A percentile compares a stretch with the other conserved stretches of the same genome.
These are phyloP conservation scores for Tuta absoluta DNA, from an alignment of 2,888 invertebrate genomes.

Conservation along the genomic window DNA sequence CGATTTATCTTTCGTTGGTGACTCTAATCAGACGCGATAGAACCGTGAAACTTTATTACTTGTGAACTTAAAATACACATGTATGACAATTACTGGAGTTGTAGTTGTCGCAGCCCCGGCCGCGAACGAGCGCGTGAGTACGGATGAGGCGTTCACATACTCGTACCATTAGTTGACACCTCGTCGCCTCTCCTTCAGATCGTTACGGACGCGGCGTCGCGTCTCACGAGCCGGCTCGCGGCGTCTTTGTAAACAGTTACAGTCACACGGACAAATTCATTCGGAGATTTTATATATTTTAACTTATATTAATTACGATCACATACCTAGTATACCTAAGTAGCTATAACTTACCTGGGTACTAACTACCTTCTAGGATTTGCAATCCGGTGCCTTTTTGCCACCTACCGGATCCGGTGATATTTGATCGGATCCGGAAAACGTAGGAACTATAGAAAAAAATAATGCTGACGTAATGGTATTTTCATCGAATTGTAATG, in stretches of 20 bases:
- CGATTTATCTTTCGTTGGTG: constrained; percentile 68
- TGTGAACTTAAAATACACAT: constrained; percentile 75
- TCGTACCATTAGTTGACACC: constrained; percentile 65
- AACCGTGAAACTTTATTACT: constrained; percentile 66
- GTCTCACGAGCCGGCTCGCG: neutral
- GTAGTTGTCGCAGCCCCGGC: constrained; percentile 59
- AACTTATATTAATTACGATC: too few relatives aligned
- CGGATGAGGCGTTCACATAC: constrained; percentile 63
- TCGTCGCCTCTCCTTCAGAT: constrained; percentile 56
- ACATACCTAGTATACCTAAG: too few relatives aligned
- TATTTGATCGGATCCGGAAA: too few relatives aligned
- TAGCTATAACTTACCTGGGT: too few relatives aligned
- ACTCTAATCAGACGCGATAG: constrained; percentile 61
- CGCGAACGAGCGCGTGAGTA: constrained; percentile 48
- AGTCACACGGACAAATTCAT: neutral
- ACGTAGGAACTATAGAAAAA: too few relatives aligned
- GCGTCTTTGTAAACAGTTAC: neutral
- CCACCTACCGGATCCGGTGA: too few relatives aligned
- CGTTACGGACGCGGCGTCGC: constrained; percentile 29
- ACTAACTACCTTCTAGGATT: too few relatives aligned
- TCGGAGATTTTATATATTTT: too few relatives aligned
- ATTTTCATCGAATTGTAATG: too few relatives aligned
- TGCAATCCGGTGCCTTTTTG: too few relatives aligned
- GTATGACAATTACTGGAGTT: constrained; percentile 71
- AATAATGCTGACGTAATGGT: too few relatives aligned